Evolutionary conservation across 2,888 invertebrate genomes (phyloP), one percentile per base, ranked within the genome.

Genomic region (Teleogryllus oceanicus): DNA sequence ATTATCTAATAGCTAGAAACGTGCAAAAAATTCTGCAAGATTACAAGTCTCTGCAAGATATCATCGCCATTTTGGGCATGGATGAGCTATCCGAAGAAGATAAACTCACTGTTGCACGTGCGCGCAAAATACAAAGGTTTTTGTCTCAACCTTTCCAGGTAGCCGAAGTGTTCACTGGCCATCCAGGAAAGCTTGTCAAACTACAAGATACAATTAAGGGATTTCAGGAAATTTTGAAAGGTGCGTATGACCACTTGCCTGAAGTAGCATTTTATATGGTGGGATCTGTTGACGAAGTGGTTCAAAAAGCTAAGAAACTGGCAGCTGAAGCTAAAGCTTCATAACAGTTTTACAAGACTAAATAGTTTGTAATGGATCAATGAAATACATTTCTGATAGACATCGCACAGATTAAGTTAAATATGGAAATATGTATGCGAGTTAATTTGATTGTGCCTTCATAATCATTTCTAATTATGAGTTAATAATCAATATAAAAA

Each of bases 191-290:
- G 89, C 90, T 98, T 85, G 98, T 99, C 80, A 95, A 97, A 75
- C 90, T 99, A 76, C 91, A 92, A 84, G 96, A 98, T 86, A 98
- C 97, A 76, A 97, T 99, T 86, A 94, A 94, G 85, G 96, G 96
- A 85, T 97, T 97, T 90, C 91, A 94, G 85, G 91, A 92, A 89
- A 95, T 98, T 84, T 90, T 98, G 75, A 90, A 85, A n/a, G 97
- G 99, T 83, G 98, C 98, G 83, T 90, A 94, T 84, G 99, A 99
- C 88, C 96, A 98, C 86, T 91, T 99, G 82, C 99, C 99, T 0
- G 99, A 99, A 88, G 94, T 97, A 24, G 99, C 99, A 2, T 99
- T 99, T 91, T 99, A 99, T 90, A 99, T 99, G 99, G 98, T 99
- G 18, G 99, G 99, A 77, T 95, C 95, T 81, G 95, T 98, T 83